Evolutionary conservation across 2,888 invertebrate genomes (phyloP), one percentile per base, ranked within the genome.

Genomic region (Toxonevra muliebris): DNA sequence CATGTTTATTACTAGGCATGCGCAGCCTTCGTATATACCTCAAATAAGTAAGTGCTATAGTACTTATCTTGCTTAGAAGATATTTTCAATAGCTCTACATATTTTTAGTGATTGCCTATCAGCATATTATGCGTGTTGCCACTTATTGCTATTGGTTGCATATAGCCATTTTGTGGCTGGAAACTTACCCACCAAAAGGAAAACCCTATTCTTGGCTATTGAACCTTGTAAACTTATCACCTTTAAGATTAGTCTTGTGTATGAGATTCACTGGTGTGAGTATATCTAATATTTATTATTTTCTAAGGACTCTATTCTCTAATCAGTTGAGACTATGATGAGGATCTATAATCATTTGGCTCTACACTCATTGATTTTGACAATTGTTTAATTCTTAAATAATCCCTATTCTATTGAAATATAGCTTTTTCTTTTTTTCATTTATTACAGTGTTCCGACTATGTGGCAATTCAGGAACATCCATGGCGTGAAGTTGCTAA

Each of bases 401-500:
- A 30, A 30, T 30, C 7, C 30, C 2, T 4, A 4, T 4, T 30
- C 30, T 30, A 30, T 30, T 30, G 30, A 30, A 30, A 4, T 30
- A 30, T 30, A 30, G 7, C 7, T 30, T 30, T 30, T 30, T 30
- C 2, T 30, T 30, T 30, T 30, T 30, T 30, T 30, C 69, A 30
- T 7, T 53, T 61, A 60, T 71, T 69, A 8, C 68, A 84, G 84
- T 71, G 82, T 0, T 66, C 68, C 42, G 80, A 79, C 10, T 82
- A 75, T 59, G 70, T 80, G n/a, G 73, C 73, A 1, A 73, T 80
- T 5, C 79, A 82, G 66, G 73, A 78, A 53, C 73, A 79, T 55
- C 84, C 84, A 2, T 84, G 84, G 84, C 75, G 72, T 2, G 80
- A 84, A 57, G 45, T 84, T 43, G 76, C 80, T 11, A 82, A 79